Percentiles rank a stretch among this genome's conserved stretches.
These are phyloP conservation scores for Amiota mariae DNA, from an alignment of 2,888 invertebrate species.

Conservation along the genomic window DNA sequence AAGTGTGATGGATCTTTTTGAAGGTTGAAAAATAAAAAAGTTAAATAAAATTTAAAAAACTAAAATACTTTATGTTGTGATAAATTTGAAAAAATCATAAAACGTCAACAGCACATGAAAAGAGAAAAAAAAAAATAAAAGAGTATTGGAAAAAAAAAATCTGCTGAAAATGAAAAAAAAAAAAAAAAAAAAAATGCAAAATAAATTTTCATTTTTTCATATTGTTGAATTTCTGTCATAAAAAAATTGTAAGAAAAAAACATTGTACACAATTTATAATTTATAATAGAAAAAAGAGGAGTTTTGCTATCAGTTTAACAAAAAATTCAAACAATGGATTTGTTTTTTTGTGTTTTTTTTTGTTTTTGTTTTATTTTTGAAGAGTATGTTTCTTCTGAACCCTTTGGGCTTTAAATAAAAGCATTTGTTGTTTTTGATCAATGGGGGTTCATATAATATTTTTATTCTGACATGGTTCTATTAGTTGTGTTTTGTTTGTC, in stretches of 20 bases:
- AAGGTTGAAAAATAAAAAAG: conserved; percentile 7
- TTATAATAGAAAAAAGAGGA: too few relatives aligned
- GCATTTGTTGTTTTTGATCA: too few relatives aligned
- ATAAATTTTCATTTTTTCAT: not conserved
- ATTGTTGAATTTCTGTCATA: not conserved
- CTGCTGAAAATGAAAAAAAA: not conserved
- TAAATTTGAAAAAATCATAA: conserved; percentile 2
- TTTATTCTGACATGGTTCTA: too few relatives aligned
- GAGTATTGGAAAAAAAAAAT: not conserved
- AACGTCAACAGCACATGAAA: conserved; percentile 2
- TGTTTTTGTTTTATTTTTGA: too few relatives aligned
- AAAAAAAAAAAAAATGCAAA: not conserved
- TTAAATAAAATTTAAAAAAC: not conserved
- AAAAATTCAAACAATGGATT: too few relatives aligned
- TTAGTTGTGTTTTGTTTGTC: too few relatives aligned
- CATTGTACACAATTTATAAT: not conserved
- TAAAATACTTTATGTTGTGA: not conserved
- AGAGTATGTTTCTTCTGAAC: too few relatives aligned
- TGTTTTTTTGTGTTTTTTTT: too few relatives aligned
- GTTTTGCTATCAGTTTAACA: too few relatives aligned
- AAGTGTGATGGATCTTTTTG: not conserved
- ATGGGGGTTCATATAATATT: too few relatives aligned
- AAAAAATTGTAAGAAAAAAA: not conserved
- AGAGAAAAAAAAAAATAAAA: not conserved
- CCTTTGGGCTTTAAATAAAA: too few relatives aligned